Base-by-base conservation (phyloP, 2,888 invertebrate genomes). In the Campoletis raptor region DNA sequence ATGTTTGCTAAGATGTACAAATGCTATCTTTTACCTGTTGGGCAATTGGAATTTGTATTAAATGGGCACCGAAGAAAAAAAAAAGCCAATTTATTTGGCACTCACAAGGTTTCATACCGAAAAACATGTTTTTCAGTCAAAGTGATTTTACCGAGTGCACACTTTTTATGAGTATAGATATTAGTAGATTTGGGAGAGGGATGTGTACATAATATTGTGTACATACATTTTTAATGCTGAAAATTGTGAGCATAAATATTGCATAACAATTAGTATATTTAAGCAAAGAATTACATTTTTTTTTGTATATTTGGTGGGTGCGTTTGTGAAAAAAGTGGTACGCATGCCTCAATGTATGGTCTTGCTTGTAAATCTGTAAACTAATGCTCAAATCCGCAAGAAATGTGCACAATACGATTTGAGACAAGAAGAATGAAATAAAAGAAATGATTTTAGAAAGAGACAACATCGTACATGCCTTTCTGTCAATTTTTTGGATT, bases 201-300 rank as follows among this genome's bases (percentile, higher is more conserved):
- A 69, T 79, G 61, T 72, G 70, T 80, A 61, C 70, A 80, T 64
- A 72, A 61, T n/a, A 37, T 12, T 24, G 10, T 81, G 64, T 73
- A 54, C 48, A 66, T 81, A 72, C 64, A 64, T 81, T 72, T 81
- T 81, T 45, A 48, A 80, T 80, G n/a, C 42, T 36, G 12, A n/a
- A 40, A 7, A 37, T 66, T 66, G 66, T 37, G 37, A 48, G 69
- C 37, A 57, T 70, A 45, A n/a, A 36, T 48, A 72, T 61, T 70
- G 54, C 70, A 72, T 80, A 48, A 36, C 30, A n/a, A 45, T 64
- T 18, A 10, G 36, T 57, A 45, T 45, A 69, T 69, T 45, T 18
- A 18, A 69, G 15, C 24, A 10, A 24, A 45, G 42, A 24, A 45
- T 69, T 10, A 45, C 8, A 69, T 69, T 69, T 24, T 24, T 24